Conservation (phyloP, 1,140 invertebrate species). For the Scaptodrosophila lebanonensis region DNA sequence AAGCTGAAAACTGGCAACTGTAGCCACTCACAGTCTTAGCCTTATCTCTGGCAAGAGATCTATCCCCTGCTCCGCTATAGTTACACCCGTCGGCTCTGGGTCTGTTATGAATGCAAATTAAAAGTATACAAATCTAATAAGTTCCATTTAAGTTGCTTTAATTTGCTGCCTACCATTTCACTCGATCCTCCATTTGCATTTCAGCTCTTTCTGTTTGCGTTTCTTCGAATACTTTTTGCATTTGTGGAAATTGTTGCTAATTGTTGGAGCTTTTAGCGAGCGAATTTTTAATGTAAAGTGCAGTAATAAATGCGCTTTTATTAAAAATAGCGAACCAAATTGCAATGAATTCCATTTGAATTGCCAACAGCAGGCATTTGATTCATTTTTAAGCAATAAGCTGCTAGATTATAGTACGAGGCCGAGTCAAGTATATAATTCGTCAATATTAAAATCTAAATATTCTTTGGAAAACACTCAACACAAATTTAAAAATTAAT, state of each 20-base stretch:
- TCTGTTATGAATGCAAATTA: constrained; percentile 76
- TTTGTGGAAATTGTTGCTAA: constrained; percentile 65
- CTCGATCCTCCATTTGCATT: neutral
- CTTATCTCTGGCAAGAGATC: constrained; percentile 32
- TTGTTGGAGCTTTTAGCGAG: constrained; percentile 72
- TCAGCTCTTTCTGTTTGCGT: constrained; percentile 16
- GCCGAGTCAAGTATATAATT: no score
- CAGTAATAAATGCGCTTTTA: constrained; percentile 4
- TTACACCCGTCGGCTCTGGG: neutral
- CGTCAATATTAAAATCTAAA: no score
- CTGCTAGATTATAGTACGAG: no score
- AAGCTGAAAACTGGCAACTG: constrained; percentile 48
- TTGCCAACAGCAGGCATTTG: constrained; percentile 18
- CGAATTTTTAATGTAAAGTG: constrained; percentile 70
- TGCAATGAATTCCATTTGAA: constrained; percentile 42
- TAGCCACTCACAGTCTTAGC: constrained; percentile 36
- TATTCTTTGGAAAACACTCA: no score
- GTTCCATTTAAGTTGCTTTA: constrained; percentile 74
- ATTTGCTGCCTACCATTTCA: constrained; percentile 34
- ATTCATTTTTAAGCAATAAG: no score
- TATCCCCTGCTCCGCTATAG: neutral
- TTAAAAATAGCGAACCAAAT: no score
- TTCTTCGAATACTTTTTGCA: constrained; percentile 49
- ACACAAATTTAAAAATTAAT: no score
- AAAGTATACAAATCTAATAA: constrained; percentile 76